Evolutionary conservation across 1,140 invertebrate species (phyloP), one percentile per base, ranked within the genome.

Genomic region (Grapholita molesta): DNA sequence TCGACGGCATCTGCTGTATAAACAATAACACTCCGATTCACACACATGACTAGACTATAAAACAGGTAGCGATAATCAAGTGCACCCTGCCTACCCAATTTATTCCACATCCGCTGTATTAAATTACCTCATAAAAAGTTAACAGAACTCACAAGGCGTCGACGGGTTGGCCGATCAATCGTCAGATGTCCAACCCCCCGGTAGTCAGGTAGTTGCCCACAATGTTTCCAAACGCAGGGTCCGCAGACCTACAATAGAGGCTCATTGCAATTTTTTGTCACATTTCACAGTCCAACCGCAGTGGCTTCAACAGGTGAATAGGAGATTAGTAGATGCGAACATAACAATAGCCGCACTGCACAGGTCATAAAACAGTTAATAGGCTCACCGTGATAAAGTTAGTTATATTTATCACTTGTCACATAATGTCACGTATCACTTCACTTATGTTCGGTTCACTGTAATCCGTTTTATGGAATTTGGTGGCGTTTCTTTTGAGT

Each of bases 251-350:
- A 85, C 81, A 85, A 86, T 78, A 75, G 75, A 71, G 67, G 75
- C 75, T 82, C 85, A 85, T 88, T 86, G 85, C 85, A 86, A 89
- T 86, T 89, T 90, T 88, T 90, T 90, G 84, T 89, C 84, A 90
- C 87, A 89, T 89, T 89, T 87, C 86, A 89, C 84, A 88, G 88
- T 88, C 79, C 75, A 83, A 84, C 83, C 86, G 77, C 84, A 86
- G 76, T 83, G 77, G 77, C 77, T 75, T 72, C 71, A 72, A 88
- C 88, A 90, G 87, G 88, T 90, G 88, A 84, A 88, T 86, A 87
- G 85, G 72, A 81, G 83, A 89, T 89, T 84, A 90, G 80, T 83
- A 73, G 83, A 80, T 74, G 82, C 78, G 81, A 72, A 83, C 86
- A 88, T 82, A 86, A 89, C 84, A 88, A 88, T 82, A 84, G 83